Conservation (phyloP, 2,797 vertebrate species). For the Sitta carolinensis region DNA sequence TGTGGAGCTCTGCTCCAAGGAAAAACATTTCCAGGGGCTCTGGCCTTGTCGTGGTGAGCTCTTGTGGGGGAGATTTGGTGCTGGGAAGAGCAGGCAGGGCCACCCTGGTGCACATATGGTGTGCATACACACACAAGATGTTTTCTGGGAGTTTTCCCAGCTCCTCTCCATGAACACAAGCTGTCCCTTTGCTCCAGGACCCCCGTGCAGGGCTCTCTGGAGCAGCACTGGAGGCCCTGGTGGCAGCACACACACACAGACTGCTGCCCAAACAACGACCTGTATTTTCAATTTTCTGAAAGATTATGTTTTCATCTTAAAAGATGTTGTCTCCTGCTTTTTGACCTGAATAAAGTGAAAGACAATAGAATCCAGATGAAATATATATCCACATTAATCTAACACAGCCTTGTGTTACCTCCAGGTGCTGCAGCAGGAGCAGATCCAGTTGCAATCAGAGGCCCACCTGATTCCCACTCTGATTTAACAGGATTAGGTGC, state of each 20-base stretch:
- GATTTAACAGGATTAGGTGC: not conserved
- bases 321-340: slow-evolving; percentile 63
- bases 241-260: fast-evolving
- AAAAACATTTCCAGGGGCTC: fast-evolving
- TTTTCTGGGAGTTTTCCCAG: not conserved
- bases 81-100: not conserved
- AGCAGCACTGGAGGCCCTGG: not conserved
- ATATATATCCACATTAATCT: slow-evolving; percentile 49
- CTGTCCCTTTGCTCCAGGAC: not conserved
- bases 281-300: slow-evolving; percentile 67
- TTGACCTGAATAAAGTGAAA: slow-evolving; percentile 68
- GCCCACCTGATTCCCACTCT: not conserved
- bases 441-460: fast-evolving
- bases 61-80: fast-evolving
- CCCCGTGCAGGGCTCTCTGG: fast-evolving
- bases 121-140: fast-evolving
- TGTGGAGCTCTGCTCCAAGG: not conserved
- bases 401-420: not conserved
- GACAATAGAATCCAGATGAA: slow-evolving; percentile 67
- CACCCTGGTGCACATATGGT: not conserved
- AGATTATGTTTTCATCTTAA: slow-evolving; percentile 58
- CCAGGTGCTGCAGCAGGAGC: not conserved
- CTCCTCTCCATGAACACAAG: not conserved
- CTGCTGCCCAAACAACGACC: slow-evolving; percentile 19
- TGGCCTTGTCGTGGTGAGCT: fast-evolving